Percentiles rank a stretch among this genome's conserved stretches.
These are phyloP conservation scores for Chaetorhynchus papuensis DNA, from an alignment of 2,113 vertebrate genomes.

Conservation along the genomic window DNA sequence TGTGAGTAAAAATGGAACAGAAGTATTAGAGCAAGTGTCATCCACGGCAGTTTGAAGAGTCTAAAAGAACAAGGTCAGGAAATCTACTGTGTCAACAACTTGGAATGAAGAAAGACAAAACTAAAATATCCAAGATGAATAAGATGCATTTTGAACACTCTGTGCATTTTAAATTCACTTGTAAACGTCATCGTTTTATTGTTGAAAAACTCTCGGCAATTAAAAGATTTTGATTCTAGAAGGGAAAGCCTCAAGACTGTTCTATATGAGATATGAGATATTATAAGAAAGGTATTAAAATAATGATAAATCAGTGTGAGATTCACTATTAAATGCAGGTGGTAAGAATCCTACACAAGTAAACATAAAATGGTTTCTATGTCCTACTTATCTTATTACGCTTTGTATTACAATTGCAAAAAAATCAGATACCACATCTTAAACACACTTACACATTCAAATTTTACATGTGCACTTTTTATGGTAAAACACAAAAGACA, in stretches of 20 bases:
- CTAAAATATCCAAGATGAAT: background rate
- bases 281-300: background rate
- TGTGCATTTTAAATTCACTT: background rate
- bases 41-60: background rate
- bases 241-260: background rate
- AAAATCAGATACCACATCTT: background rate
- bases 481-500: constrained; percentile 44
- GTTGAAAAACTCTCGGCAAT: background rate
- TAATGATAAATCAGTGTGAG: background rate
- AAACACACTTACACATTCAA: background rate
- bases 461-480: background rate
- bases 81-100: background rate
- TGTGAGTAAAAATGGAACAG: background rate
- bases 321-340: background rate
- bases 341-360: background rate
- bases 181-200: background rate
- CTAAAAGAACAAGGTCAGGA: background rate
- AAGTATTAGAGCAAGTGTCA: background rate
- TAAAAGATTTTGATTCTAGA: background rate
- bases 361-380: background rate
- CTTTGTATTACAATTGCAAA: background rate
- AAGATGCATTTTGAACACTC: background rate
- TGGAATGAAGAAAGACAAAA: background rate
- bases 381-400: background rate
- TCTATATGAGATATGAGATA: background rate